Evolutionary conservation across 1,140 invertebrate species (phyloP).

Genomic region (Trichomalopsis sarcophagae): DNA sequence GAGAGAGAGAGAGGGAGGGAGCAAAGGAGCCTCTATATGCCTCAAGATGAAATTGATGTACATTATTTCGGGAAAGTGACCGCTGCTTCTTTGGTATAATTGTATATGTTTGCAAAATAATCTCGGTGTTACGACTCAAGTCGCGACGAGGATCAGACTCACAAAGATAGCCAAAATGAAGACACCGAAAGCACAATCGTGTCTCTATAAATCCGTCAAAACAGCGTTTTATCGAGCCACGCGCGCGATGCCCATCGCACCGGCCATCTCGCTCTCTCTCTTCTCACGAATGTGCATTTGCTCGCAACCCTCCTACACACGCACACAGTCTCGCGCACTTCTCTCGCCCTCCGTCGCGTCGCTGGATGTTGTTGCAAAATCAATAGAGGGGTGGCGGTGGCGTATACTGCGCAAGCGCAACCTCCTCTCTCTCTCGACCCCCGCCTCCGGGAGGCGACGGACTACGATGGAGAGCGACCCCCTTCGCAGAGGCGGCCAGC

Average conservation of each 20-base stretch:
- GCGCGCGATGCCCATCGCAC: constrained; percentile 6
- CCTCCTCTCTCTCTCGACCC: constrained; percentile 55
- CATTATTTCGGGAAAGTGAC: no score
- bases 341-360: background rate
- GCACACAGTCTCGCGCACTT: constrained; percentile 5
- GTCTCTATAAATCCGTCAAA: constrained; percentile 21
- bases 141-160: no score
- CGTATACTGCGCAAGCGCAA: constrained; percentile 63
- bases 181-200: background rate
- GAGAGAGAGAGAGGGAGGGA: no score
- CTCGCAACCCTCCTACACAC: background rate
- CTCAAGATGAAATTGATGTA: no score
- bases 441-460: constrained; percentile 66
- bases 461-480: constrained; percentile 62
- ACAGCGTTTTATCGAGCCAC: constrained; percentile 9
- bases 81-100: no score
- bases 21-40: no score
- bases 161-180: background rate
- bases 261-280: background rate
- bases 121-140: no score
- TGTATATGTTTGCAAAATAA: no score
- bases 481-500: background rate
- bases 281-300: background rate
- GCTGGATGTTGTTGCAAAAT: constrained; percentile 73
- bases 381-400: constrained; percentile 74